Base-by-base conservation (phyloP, 1,140 invertebrate species). In the Drosophila ananassae region DNA sequence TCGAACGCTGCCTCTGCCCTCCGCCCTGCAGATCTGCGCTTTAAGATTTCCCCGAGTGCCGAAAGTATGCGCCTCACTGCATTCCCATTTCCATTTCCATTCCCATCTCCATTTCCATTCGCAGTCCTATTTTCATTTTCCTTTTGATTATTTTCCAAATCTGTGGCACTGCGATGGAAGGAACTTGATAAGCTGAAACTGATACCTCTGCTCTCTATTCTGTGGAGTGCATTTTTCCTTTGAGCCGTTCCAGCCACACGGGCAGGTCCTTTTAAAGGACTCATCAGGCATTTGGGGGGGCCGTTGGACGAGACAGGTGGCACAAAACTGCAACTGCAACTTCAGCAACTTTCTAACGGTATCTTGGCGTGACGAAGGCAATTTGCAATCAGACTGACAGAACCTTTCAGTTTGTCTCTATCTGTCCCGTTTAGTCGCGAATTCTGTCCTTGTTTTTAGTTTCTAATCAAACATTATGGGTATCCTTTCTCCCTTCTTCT, bases 261-360 rank as follows among this genome's bases (percentile, higher is more conserved):
- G 67, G 44, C 52, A 53, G 37, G 71, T 60, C 54, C 54, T 12
- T 9, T 73, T 21, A 10, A 24, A 25, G 71, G 30, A 50, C 17
- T 22, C 44, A 24, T 34, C 21, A 28, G 21, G 37, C 10, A 13
- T 4, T 4, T 9, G n/a, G 46, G 73, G 79, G 63, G 48, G 76
- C 62, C 61, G 57, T 13, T 3, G n/a, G 6, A 17, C 25, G 25
- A 6, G 25, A 5, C 34, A 37, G 34, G 10, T 37, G 34, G n/a
- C 12, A n/a, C 39, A 8, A 72, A 72, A 39, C n/a, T 39, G 57
- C 48, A 64, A 64, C 24, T 59, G 77, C 46, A 58, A 32, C 28
- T 60, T 63, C 60, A 47, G 30, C 77, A 85, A 89, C 74, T 85
- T 85, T 85, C 82, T 87, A 87, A 87, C 82, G 75, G 72, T 87